These are phyloP conservation scores for Phocoena sinus DNA, from an alignment of 2,113 vertebrate genomes.

Conservation along the genomic window DNA sequence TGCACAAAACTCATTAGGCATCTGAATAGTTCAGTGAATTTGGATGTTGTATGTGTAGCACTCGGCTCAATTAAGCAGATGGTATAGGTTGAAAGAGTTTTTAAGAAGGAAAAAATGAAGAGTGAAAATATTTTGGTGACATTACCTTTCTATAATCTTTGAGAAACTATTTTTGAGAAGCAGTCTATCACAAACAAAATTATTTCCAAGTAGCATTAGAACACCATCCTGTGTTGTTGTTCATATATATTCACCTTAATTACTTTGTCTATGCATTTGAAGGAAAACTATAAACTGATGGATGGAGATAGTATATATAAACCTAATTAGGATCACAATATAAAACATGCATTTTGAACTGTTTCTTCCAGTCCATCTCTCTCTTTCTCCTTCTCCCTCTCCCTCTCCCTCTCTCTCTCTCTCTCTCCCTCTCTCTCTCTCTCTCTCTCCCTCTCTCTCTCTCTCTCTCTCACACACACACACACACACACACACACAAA, in stretches of 20 bases:
- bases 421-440: too few relatives aligned
- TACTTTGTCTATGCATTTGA: not conserved
- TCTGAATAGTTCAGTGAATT: not conserved
- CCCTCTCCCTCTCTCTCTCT: too few relatives aligned
- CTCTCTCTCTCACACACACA: too few relatives aligned
- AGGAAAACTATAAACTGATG: not conserved
- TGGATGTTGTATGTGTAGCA: not conserved
- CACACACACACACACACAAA: not conserved
- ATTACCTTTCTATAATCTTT: not conserved
- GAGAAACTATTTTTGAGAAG: not conserved
- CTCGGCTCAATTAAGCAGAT: not conserved
- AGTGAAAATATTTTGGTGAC: not conserved
- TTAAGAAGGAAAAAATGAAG: not conserved
- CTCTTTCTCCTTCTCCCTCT: too few relatives aligned
- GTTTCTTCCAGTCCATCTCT: not conserved
- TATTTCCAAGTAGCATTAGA: not conserved
- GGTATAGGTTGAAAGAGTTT: not conserved
- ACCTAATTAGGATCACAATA: not conserved
- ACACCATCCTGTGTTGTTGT: not conserved
- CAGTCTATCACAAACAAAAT: not conserved
- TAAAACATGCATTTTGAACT: not conserved
- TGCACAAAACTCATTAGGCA: slow-evolving; percentile 1
- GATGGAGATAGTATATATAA: not conserved
- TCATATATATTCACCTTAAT: not conserved
- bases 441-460: too few relatives aligned